phyloP scores from a whole-genome alignment of 2,113 vertebrate species.

The Chiloscyllium plagiosum region DNA sequence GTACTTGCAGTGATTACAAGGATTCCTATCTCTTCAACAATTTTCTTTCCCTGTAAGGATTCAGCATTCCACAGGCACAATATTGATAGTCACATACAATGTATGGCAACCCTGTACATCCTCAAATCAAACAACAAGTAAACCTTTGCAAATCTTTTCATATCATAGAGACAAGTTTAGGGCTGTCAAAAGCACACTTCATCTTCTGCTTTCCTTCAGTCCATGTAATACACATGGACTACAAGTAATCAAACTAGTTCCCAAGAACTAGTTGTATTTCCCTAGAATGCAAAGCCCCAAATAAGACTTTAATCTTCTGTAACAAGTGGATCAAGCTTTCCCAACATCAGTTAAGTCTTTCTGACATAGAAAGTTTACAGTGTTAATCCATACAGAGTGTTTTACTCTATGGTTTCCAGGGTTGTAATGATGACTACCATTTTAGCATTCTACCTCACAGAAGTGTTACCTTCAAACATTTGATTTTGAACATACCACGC shows the following conservation, averaged over 20 bases:
- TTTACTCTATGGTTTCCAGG: not conserved
- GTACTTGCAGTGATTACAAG: not conserved
- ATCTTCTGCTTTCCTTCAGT: not conserved
- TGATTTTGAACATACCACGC: not conserved
- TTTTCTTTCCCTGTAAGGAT: not conserved
- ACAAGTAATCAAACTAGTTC: not conserved
- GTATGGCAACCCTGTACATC: not conserved
- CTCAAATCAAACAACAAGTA: not conserved
- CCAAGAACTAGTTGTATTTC: not conserved
- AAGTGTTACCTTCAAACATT: not conserved
- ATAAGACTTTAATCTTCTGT: not conserved
- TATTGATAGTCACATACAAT: not conserved
- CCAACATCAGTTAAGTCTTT: not conserved
- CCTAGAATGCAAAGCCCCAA: not conserved
- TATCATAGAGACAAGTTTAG: not conserved
- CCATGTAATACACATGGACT: not conserved
- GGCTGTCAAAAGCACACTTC: not conserved
- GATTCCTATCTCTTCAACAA: not conserved
- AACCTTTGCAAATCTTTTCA: not conserved
- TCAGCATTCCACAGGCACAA: not conserved
- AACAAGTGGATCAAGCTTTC: not conserved
- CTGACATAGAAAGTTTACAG: not conserved
- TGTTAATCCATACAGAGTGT: too few relatives aligned
- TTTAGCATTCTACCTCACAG: not conserved
- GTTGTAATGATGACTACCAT: not conserved